Evolutionary conservation across 2,797 vertebrate genomes (phyloP), one percentile per base, ranked within the genome.

Genomic region (Melanotaenia pygmaea): DNA sequence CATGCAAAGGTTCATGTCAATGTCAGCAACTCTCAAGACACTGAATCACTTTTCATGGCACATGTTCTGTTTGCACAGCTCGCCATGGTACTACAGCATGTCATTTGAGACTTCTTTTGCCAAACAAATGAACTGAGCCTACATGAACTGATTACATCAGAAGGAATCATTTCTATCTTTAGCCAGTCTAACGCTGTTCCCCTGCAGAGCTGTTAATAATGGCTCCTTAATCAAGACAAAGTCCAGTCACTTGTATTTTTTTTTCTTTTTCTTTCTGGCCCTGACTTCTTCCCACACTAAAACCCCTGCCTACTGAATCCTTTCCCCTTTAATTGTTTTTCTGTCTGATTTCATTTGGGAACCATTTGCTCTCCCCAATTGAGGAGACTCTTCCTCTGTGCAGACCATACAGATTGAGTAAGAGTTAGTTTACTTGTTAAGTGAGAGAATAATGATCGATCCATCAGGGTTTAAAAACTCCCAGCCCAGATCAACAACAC

Each of bases 1-100:
- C 54, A 71, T 18, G 43, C 40, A 82, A 81, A 70, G 79, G 73
- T 82, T 69, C 26, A 76, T 57, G 60, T 83, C 70, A 76, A 22
- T 78, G 72, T 83, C 64, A 68, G 58, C 47, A 70, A 65, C 22
- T 38, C 66, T 24, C 35, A 62, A 71, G 43, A 58, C 59, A n/a
- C 58, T 53, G 28, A 77, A 54, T 69, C 2, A 13, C 12, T 76
- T 77, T 74, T 70, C 26, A 62, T n/a, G 34, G 67, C 24, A 54
- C n/a, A 1, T 56, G 5, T 68, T 74, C 35, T 47, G 64, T 57
- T 59, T 43, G 30, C 13, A 50, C 40, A 65, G 30, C 63, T 70
- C 1, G 1, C 37, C 20, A 5, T 22, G 47, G 22, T 57, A 26
- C 24, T 2, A 13, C 10, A 53, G 67, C 58, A 50, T 32, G 51